Evolutionary conservation across 1,140 invertebrate genomes (phyloP).

Genomic region (Harpegnathos saltator): DNA sequence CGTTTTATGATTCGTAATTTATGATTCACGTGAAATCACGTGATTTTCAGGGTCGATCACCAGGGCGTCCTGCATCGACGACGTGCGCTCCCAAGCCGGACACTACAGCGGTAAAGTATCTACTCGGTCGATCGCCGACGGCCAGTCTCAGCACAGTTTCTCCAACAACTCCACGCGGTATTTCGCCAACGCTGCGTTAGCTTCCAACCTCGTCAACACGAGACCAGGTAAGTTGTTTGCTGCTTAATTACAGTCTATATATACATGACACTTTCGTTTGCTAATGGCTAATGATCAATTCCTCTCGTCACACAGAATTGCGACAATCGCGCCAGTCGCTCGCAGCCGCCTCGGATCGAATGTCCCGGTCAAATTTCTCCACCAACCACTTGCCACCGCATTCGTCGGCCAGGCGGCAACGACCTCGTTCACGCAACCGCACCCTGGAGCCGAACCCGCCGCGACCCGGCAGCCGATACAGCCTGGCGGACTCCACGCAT

Average conservation of each 20-base stretch:
- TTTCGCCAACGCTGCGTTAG: slow-evolving; percentile 89
- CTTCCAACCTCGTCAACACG: slow-evolving; percentile 91
- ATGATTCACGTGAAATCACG: not conserved
- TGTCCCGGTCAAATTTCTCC: slow-evolving; percentile 89
- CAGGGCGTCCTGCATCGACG: slow-evolving; percentile 88
- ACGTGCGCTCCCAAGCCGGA: slow-evolving; percentile 88
- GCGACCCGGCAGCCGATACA: slow-evolving; percentile 89
- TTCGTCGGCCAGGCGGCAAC: slow-evolving; percentile 89
- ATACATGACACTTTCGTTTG: slow-evolving; percentile 18
- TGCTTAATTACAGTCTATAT: not conserved
- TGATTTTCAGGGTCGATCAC: slow-evolving; percentile 87
- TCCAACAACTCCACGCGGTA: slow-evolving; percentile 92
- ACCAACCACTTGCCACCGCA: slow-evolving; percentile 84
- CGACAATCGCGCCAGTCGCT: slow-evolving; percentile 93
- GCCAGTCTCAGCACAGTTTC: slow-evolving; percentile 94
- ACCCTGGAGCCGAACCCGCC: slow-evolving; percentile 84
- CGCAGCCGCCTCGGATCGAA: slow-evolving; percentile 91
- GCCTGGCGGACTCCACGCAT: slow-evolving; percentile 90
- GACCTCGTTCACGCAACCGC: slow-evolving; percentile 87
- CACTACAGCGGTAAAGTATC: slow-evolving; percentile 84
- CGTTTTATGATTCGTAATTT: too few relatives aligned
- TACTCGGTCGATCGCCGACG: slow-evolving; percentile 90
- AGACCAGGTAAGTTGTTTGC: slow-evolving; percentile 88
- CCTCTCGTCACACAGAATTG: slow-evolving; percentile 87
- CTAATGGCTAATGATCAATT: not conserved